Evolutionary conservation across 2,797 vertebrate genomes (phyloP).

Genomic region (Tamandua tetradactyla): DNA sequence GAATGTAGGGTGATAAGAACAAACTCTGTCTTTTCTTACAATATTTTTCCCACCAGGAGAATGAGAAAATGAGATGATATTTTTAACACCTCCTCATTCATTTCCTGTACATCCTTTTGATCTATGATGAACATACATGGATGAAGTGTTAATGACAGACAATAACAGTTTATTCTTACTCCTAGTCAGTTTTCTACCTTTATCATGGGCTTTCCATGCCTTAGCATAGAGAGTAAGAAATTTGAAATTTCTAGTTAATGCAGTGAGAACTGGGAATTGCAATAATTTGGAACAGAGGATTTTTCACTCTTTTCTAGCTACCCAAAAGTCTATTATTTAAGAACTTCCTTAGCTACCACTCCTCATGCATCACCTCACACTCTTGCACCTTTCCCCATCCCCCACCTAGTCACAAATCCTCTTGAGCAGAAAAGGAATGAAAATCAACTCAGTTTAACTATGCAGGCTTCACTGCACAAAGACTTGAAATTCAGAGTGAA

Average conservation of each 20-base stretch:
- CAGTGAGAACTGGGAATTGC: not conserved
- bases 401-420: not conserved
- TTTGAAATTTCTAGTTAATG: not conserved
- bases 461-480: not conserved
- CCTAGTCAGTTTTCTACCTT: not conserved
- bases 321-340: constrained; percentile 43
- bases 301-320: constrained; percentile 33
- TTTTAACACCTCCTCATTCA: constrained; percentile 10
- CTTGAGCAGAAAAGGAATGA: constrained; percentile 37
- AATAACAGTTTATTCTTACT: constrained; percentile 52
- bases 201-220: not conserved
- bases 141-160: constrained; percentile 50
- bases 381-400: not conserved
- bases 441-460: constrained; percentile 35
- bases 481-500: constrained; percentile 50
- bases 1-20: not conserved
- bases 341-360: not conserved
- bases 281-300: not conserved
- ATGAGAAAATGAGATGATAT: not conserved
- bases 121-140: constrained; percentile 36
- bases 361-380: not conserved
- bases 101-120: not conserved
- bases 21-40: not conserved
- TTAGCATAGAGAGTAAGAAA: not conserved
- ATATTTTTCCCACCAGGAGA: not conserved